A percentile compares a stretch with the other conserved stretches of the same genome.
Conservation (phyloP, 2,113 vertebrate genomes). For the Anas platyrhynchos region DNA sequence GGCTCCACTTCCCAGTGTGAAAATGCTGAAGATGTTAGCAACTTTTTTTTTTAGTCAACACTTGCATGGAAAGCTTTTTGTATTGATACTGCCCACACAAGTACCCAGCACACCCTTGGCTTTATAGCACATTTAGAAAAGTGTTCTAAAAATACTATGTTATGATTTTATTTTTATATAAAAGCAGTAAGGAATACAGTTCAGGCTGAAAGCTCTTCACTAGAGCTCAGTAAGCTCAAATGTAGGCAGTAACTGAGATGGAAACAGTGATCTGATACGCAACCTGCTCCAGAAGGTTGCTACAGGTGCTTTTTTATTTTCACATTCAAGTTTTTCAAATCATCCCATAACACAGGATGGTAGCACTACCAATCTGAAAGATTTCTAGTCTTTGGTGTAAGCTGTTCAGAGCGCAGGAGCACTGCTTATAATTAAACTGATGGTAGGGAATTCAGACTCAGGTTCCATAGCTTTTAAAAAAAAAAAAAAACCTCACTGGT, state of each 20-base stretch:
- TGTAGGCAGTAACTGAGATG: rapidly evolving
- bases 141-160: neutral
- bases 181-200: neutral
- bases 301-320: neutral
- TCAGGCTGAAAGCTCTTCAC: neutral
- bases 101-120: neutral
- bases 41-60: neutral
- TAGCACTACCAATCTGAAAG: rapidly evolving
- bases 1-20: rapidly evolving
- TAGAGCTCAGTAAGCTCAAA: neutral
- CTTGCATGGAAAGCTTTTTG: neutral
- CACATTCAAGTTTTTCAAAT: too few relatives aligned
- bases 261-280: rapidly evolving
- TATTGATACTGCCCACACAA: neutral
- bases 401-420: rapidly evolving
- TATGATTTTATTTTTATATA: neutral
- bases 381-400: rapidly evolving
- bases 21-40: rapidly evolving
- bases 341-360: too few relatives aligned
- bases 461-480: rapidly evolving
- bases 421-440: rapidly evolving
- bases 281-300: neutral
- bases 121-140: rapidly evolving
- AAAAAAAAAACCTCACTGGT: too few relatives aligned
- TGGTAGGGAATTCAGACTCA: rapidly evolving